A percentile compares a stretch with the other conserved stretches of the same genome.
Conservation (phyloP, 2,113 vertebrate species). For the Dendrocopos noguchii region DNA sequence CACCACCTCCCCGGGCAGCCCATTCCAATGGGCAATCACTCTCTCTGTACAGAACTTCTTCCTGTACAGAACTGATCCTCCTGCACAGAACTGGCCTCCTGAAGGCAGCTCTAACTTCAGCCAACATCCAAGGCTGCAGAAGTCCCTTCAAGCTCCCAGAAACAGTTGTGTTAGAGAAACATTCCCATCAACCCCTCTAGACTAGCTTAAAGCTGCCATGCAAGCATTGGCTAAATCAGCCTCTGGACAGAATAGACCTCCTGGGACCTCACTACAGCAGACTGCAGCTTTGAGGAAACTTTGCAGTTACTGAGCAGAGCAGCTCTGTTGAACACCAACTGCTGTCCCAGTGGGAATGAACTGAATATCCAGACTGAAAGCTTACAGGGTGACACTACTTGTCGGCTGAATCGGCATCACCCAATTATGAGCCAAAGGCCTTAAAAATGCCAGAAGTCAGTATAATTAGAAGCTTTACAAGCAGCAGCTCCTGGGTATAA, state of each 20-base stretch:
- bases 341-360: neutral
- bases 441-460: neutral
- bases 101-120: neutral
- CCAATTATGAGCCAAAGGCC: neutral
- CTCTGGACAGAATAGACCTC: neutral
- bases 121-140: neutral
- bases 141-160: neutral
- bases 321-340: neutral
- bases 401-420: neutral
- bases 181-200: neutral
- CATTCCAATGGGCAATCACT: no score
- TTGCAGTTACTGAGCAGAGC: neutral
- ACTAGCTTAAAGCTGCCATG: neutral
- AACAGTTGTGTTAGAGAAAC: neutral
- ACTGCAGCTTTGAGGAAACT: neutral
- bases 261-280: neutral
- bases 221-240: neutral
- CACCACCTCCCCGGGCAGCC: no score
- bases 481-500: neutral
- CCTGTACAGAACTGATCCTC: no score
- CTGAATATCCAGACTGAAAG: neutral
- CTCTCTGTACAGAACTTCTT: no score
- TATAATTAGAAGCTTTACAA: neutral
- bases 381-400: neutral
- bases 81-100: neutral